These are phyloP conservation scores for Apostichopus parvimensis DNA, from an alignment of 35 echinoderm and acorn worm species.

Conservation along the genomic window DNA sequence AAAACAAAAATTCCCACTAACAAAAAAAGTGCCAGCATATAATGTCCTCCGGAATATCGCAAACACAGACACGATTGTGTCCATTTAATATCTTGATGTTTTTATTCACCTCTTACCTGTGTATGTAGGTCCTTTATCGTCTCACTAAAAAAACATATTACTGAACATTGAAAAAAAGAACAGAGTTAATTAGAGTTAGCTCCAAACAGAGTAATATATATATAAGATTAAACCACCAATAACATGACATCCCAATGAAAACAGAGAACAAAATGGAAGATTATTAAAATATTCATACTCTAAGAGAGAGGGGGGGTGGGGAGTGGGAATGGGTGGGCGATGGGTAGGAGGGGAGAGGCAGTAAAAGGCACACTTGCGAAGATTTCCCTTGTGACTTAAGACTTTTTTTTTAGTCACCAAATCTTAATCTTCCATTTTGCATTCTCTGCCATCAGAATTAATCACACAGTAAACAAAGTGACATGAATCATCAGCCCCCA, in stretches of 20 bases:
- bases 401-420: background rate
- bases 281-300: background rate
- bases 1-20: too few species aligned
- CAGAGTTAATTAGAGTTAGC: background rate
- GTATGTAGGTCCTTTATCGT: conserved; percentile 25
- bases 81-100: too few species aligned
- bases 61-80: too few species aligned
- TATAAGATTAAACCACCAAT: too few species aligned
- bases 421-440: background rate
- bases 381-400: background rate
- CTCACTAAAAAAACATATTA: conserved; percentile 50
- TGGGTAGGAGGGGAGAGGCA: too few species aligned
- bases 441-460: background rate
- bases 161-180: conserved; percentile 34
- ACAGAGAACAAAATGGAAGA: background rate
- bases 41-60: too few species aligned
- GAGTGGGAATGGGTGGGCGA: too few species aligned
- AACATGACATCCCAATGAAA: background rate
- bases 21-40: too few species aligned
- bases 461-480: background rate
- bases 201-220: background rate
- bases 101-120: background rate
- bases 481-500: background rate
- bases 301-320: too few species aligned
- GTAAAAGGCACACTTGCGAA: too few species aligned